Conservation (phyloP, 2,797 vertebrate species). For the Fratercula arctica region DNA sequence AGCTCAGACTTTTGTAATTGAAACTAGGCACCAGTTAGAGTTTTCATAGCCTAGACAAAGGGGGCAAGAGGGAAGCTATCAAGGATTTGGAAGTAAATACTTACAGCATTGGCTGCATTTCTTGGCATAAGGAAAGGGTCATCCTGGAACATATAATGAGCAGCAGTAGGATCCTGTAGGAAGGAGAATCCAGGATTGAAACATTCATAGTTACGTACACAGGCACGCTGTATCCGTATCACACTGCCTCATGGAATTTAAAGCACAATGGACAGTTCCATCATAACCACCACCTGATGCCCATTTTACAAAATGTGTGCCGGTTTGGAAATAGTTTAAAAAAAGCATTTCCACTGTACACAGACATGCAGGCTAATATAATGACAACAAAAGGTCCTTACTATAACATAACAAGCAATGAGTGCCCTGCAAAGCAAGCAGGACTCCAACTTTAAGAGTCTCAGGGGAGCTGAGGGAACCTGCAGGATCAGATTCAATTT, state of each 20-base stretch:
- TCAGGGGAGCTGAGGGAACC: background rate
- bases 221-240: background rate
- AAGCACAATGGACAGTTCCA: background rate
- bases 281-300: background rate
- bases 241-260: background rate
- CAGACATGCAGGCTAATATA: rapidly evolving
- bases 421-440: background rate
- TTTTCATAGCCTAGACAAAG: background rate
- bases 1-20: background rate
- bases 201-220: rapidly evolving
- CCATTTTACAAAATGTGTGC: background rate
- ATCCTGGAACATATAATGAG: constrained; percentile 88
- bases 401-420: rapidly evolving
- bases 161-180: constrained; percentile 87
- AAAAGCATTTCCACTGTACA: background rate
- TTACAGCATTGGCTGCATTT: constrained; percentile 81
- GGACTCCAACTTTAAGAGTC: background rate
- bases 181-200: background rate
- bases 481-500: background rate
- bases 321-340: background rate
- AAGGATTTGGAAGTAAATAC: constrained; percentile 57
- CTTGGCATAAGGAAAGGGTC: constrained; percentile 88
- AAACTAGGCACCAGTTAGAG: background rate
- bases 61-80: rapidly evolving
- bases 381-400: background rate